phyloP scores from a whole-genome alignment of 2,797 vertebrate species.

The Cheirogaleus major region DNA sequence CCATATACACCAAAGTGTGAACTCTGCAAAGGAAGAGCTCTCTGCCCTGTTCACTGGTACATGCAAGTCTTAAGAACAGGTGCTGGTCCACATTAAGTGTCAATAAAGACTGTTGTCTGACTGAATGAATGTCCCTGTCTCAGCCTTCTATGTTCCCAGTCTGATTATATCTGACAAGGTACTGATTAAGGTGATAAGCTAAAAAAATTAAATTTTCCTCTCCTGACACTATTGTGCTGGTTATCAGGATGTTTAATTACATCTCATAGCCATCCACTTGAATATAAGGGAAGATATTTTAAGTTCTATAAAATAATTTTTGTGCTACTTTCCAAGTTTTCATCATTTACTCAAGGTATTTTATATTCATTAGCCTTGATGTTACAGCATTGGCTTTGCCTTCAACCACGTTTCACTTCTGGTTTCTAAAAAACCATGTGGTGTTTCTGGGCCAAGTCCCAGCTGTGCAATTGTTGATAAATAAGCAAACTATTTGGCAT shows the following conservation, averaged over 20 bases:
- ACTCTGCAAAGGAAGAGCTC: background rate
- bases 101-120: background rate
- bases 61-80: background rate
- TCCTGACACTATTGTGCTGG: background rate
- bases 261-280: background rate
- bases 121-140: background rate
- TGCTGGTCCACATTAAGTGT: background rate
- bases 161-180: background rate
- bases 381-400: background rate
- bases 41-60: background rate
- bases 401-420: slow-evolving; percentile 5
- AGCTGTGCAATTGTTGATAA: background rate
- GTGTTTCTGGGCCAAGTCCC: background rate
- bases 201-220: background rate
- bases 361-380: background rate
- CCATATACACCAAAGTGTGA: background rate
- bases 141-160: background rate
- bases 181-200: background rate
- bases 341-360: background rate
- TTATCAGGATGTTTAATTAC: background rate
- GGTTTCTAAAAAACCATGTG: background rate
- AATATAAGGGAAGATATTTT: background rate
- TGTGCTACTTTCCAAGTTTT: background rate
- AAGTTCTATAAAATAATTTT: slow-evolving; percentile 8
- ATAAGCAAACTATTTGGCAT: background rate